Conservation (phyloP, 2,888 invertebrate species). For the Drosophila koepferae region DNA sequence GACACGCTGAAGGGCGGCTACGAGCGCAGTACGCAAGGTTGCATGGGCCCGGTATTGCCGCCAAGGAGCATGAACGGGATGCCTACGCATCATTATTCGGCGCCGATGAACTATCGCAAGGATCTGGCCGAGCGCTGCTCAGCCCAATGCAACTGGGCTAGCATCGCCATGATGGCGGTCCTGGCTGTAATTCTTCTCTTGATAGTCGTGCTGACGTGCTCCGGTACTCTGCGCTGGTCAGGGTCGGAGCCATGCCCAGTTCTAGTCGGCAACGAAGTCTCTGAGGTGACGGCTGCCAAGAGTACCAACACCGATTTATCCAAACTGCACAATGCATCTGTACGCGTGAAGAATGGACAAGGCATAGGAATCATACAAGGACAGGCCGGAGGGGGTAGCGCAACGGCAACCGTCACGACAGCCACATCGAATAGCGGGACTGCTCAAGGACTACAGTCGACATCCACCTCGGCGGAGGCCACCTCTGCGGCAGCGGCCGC, state of each 20-base stretch:
- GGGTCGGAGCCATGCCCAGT: conserved; percentile 93
- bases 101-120: conserved; percentile 94
- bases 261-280: conserved; percentile 91
- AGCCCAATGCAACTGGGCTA: conserved; percentile 92
- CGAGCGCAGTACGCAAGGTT: conserved; percentile 87
- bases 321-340: conserved; percentile 88
- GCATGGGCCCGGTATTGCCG: conserved; percentile 90
- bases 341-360: conserved; percentile 86
- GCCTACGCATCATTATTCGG: conserved; percentile 91
- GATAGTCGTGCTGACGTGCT: conserved; percentile 94
- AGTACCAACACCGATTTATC: conserved; percentile 90
- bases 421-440: conserved; percentile 85
- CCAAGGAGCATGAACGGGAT: conserved; percentile 87
- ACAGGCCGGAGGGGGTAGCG: conserved; percentile 85
- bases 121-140: conserved; percentile 94
- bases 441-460: conserved; percentile 85
- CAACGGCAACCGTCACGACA: conserved; percentile 74
- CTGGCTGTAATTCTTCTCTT: conserved; percentile 93
- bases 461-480: conserved; percentile 83
- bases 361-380: conserved; percentile 85
- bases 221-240: conserved; percentile 93
- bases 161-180: conserved; percentile 94
- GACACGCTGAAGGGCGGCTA: conserved; percentile 87
- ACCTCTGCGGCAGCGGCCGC: conserved; percentile 89
- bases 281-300: conserved; percentile 89